Evolutionary conservation across 2,888 invertebrate genomes (phyloP), one percentile per base, ranked within the genome.

Genomic region (Linnaemya vulpina): DNA sequence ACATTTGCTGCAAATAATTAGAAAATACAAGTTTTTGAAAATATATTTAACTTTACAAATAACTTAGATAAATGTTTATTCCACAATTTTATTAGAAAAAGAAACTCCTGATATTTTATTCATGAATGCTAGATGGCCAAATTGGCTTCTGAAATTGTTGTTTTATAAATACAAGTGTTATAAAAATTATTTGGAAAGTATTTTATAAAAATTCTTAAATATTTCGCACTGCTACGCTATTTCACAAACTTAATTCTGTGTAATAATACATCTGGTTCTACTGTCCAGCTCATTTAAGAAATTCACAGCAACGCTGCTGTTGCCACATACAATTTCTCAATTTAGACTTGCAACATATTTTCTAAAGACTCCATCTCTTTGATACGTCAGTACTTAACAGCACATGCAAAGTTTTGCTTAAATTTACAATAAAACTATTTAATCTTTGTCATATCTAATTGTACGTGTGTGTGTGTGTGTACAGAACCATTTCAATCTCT

Each of bases 371-470:
- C 62, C 71, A 51, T 67, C 60, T 73, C 43, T 30, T 67, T 67
- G 65, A 65, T 68, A 43, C 35, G 49, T 71, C 73, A 73, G 71
- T 76, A 75, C 71, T 75, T 71, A 51, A 73, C 71, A 75, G 30
- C 49, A 65, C 51, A 60, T 58, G 58, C 65, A 63, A 83, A 67
- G 67, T 67, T 51, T 71, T 35, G 17, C 53, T 71, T n/a, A 68
- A 35, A 65, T 49, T 38, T 3, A 5, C 5, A 15, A 51, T 67
- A 65, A 22, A 46, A 55, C 22, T 51, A 17, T 35, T 67, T 49
- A 58, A 40, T 70, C 20, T 38, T 22, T 15, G 8, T 13, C 20
- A n/a, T n/a, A n/a, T 46, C 49, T 13, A 76, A 67, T 5, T 5
- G 30, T 30, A 3, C 5, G 20, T 8, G 11, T 53, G 20, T 8